A percentile compares a stretch with the other conserved stretches of the same genome.
Evolutionary conservation across 64 coral and sea anemone species (phyloP).

Genomic region (Stichodactyla helianthus): DNA sequence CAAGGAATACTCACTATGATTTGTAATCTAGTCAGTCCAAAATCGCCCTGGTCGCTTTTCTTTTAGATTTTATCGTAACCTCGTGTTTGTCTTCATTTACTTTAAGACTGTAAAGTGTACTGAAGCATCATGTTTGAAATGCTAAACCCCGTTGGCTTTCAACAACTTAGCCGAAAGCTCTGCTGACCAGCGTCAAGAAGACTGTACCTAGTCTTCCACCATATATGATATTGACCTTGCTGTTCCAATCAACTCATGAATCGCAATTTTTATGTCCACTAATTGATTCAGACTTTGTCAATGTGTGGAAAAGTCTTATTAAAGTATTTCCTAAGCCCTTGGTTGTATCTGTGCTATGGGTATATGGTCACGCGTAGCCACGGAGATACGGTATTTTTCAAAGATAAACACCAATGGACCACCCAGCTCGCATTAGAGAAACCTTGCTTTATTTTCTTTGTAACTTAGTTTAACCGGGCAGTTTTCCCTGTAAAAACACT

Average conservation of each 20-base stretch:
- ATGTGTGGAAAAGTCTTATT: slow-evolving; percentile 7
- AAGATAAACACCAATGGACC: slow-evolving; percentile 37
- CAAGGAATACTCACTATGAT: not conserved
- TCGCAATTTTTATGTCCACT: not conserved
- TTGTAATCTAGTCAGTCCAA: not conserved
- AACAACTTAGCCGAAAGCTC: slow-evolving; percentile 18
- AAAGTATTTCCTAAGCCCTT: slow-evolving; percentile 9
- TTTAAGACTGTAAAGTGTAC: slow-evolving; percentile 32
- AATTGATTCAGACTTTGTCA: slow-evolving; percentile 2
- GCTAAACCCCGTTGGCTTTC: slow-evolving; percentile 27
- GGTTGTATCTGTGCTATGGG: not conserved
- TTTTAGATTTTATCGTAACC: slow-evolving; percentile 24
- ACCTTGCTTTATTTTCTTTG: slow-evolving; percentile 39
- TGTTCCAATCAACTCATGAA: slow-evolving; percentile 9
- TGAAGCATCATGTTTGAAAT: slow-evolving; percentile 20
- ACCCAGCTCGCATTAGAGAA: slow-evolving; percentile 32
- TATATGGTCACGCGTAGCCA: not conserved
- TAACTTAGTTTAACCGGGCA: slow-evolving; percentile 8
- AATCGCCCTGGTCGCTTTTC: slow-evolving; percentile 11
- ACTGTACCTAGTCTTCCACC: not conserved
- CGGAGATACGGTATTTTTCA: not conserved
- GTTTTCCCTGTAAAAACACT: slow-evolving; percentile 31
- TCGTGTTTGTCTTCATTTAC: slow-evolving; percentile 29
- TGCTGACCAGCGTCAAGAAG: not conserved
- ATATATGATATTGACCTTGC: slow-evolving; percentile 11